Evolutionary conservation across 2,888 invertebrate species (phyloP).

Genomic region (Enchytraeus crypticus): DNA sequence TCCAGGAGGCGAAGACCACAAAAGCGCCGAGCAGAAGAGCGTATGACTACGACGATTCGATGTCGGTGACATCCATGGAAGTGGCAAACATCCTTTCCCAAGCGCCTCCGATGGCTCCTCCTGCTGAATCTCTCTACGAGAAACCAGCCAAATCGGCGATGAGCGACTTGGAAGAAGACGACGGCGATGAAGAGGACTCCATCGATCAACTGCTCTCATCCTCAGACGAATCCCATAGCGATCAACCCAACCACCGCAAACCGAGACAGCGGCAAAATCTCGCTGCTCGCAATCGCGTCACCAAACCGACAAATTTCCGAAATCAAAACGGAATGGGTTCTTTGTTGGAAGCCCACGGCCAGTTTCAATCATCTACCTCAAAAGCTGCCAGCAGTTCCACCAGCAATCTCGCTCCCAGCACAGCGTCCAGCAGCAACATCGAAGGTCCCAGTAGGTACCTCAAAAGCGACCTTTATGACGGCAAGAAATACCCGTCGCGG

Average conservation of each 20-base stretch:
- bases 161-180: not conserved
- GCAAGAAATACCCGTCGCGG: not conserved
- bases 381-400: not conserved
- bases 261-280: not conserved
- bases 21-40: not conserved
- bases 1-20: not conserved
- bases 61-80: constrained; percentile 5
- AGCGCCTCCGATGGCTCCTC: constrained; percentile 8
- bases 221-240: not conserved
- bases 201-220: too few species aligned
- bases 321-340: too few species aligned
- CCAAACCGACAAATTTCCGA: too few species aligned
- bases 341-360: too few species aligned
- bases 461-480: not conserved
- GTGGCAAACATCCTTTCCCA: not conserved
- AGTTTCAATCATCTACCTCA: too few species aligned
- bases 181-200: not conserved
- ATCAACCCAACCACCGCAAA: not conserved
- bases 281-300: too few species aligned
- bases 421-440: not conserved
- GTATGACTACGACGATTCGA: not conserved
- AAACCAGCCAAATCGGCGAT: not conserved
- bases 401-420: not conserved
- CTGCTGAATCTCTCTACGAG: constrained; percentile 1
- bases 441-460: not conserved